phyloP scores from a whole-genome alignment of 2,888 invertebrate species.

The Sminthurinus aureus region DNA sequence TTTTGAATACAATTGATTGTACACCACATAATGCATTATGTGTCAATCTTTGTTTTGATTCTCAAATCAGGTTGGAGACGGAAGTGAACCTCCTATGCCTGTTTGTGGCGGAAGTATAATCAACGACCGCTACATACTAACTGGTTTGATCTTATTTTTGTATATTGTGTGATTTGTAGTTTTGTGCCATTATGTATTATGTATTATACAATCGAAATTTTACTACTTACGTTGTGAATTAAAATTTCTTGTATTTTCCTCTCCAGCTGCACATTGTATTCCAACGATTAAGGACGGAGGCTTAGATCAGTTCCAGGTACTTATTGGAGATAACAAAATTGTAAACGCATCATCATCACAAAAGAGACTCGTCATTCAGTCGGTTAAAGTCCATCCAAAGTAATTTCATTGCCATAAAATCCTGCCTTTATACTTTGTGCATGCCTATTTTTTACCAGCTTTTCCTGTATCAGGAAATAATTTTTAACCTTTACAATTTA shows the following conservation, averaged over 20 bases:
- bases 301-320: neutral
- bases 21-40: neutral
- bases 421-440: too few species aligned
- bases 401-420: neutral
- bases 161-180: too few species aligned
- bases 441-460: too few species aligned
- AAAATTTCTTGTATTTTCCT: neutral
- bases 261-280: constrained; percentile 14
- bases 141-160: constrained; percentile 6
- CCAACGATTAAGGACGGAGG: neutral
- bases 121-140: neutral
- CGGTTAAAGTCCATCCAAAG: constrained; percentile 11
- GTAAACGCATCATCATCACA: neutral
- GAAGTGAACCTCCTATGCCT: neutral
- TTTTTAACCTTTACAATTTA: neutral
- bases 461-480: too few species aligned
- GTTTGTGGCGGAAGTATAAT: constrained; percentile 22
- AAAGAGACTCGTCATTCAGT: neutral
- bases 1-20: neutral
- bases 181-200: too few species aligned
- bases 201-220: too few species aligned
- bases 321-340: constrained; percentile 19
- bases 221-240: too few species aligned
- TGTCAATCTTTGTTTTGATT: neutral
- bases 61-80: neutral